Evolutionary conservation across 2,888 invertebrate genomes (phyloP).

Genomic region (Scaptomyza cyrtandrae): DNA sequence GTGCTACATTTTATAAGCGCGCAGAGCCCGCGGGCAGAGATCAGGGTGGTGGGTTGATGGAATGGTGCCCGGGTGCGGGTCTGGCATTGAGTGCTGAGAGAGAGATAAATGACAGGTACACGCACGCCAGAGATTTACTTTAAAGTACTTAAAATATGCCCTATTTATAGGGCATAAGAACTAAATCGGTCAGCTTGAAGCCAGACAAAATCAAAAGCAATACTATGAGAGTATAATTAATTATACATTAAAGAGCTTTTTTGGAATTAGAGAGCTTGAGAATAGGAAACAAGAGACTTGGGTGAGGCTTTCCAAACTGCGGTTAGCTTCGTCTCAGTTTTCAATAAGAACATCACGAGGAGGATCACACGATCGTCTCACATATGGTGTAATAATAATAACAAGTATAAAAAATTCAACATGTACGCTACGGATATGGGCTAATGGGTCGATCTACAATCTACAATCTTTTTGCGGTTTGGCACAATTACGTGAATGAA

Average conservation of each 20-base stretch:
- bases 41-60: conserved; percentile 1
- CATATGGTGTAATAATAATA: conserved; percentile 3
- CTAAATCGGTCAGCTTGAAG: no score
- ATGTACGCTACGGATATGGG: conserved; percentile 60
- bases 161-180: background rate
- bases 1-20: conserved; percentile 35
- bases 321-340: conserved; percentile 51
- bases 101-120: conserved; percentile 58
- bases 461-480: conserved; percentile 46
- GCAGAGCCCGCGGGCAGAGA: conserved; percentile 10
- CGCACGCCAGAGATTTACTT: conserved; percentile 34
- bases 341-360: conserved; percentile 39
- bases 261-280: no score
- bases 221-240: no score
- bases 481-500: conserved; percentile 59
- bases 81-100: conserved; percentile 58
- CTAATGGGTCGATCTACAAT: conserved; percentile 54
- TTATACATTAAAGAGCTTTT: no score
- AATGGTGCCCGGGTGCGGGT: conserved; percentile 10
- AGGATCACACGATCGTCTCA: conserved; percentile 25
- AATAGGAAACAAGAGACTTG: conserved; percentile 33
- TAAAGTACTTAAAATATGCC: background rate
- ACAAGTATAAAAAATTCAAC: conserved; percentile 18
- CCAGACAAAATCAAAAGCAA: no score
- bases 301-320: conserved; percentile 35